Conservation (phyloP, 2,113 vertebrate species). For the Pristiophorus japonicus region DNA sequence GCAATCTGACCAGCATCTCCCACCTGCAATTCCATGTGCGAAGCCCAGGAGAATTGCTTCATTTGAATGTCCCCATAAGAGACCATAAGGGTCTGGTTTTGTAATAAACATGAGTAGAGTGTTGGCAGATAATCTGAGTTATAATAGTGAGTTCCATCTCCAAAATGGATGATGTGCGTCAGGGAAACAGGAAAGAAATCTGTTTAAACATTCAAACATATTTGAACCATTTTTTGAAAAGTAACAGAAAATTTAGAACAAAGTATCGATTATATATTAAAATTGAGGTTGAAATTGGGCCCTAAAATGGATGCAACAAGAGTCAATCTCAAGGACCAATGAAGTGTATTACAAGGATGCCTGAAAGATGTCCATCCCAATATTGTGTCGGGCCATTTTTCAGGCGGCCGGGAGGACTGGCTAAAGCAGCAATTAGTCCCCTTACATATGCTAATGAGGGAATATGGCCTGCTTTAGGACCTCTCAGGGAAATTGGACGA, state of each 20-base stretch:
- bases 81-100: neutral
- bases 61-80: neutral
- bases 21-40: too few species aligned
- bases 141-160: neutral
- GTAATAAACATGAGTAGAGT: neutral
- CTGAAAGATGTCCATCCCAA: neutral
- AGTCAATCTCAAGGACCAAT: neutral
- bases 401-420: neutral
- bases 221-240: neutral
- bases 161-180: neutral
- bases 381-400: neutral
- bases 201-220: neutral
- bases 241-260: neutral
- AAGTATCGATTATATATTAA: neutral
- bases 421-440: neutral
- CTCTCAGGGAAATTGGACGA: neutral
- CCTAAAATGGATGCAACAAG: neutral
- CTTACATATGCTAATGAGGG: neutral
- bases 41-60: neutral
- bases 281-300: neutral
- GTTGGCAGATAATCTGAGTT: neutral
- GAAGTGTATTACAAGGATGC: neutral
- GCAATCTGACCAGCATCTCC: neutral
- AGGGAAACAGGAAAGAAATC: neutral
- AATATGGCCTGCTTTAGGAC: neutral